Evolutionary conservation across 2,888 invertebrate species (phyloP), one percentile per base, ranked within the genome.

Genomic region (Glaucopsyche alexis): DNA sequence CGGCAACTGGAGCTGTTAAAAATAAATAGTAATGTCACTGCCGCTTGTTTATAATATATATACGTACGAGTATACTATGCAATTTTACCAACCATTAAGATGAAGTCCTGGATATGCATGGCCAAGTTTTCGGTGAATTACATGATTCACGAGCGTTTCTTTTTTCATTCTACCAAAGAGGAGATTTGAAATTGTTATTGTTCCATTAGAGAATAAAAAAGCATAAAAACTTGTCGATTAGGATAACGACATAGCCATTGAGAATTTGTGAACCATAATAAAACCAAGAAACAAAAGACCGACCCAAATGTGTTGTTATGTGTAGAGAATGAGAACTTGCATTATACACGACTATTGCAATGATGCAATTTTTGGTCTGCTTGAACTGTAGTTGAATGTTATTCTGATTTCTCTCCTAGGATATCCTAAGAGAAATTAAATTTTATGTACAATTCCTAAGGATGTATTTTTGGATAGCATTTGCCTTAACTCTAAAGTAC

Each of bases 11-110:
- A 69, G 69, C 49, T 69, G 69, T 29, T 47, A 45, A 49, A 47
- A 69, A 69, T 69, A 69, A 69, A 69, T 29, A 45, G 19, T 67
- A 67, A 45, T 69, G 49, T 69, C 69, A 69, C 19, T 49, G 49
- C 29, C 49, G 69, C 29, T 45, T 69, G 45, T 47, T 40, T 40
- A 38, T 40, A 64, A 19, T 38, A 16, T n/a, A n/a, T n/a, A n/a
- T n/a, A n/a, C n/a, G n/a, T n/a, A n/a, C n/a, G n/a, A n/a, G n/a
- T 52, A 40, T 16, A 50, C 7, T 50, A 60, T 60, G 60, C 60
- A 60, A 1, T 47, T 7, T 8, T 4, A 13, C 47, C 11, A 47
- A 9, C 42, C 42, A 42, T 42, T 42, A 6, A 42, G 8, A 42
- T 42, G 6, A 42, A 42, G 29, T 3, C 8, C 4, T 42, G 8